These are phyloP conservation scores for Athalia cordata DNA, from an alignment of 2,888 invertebrate genomes.

Conservation along the genomic window DNA sequence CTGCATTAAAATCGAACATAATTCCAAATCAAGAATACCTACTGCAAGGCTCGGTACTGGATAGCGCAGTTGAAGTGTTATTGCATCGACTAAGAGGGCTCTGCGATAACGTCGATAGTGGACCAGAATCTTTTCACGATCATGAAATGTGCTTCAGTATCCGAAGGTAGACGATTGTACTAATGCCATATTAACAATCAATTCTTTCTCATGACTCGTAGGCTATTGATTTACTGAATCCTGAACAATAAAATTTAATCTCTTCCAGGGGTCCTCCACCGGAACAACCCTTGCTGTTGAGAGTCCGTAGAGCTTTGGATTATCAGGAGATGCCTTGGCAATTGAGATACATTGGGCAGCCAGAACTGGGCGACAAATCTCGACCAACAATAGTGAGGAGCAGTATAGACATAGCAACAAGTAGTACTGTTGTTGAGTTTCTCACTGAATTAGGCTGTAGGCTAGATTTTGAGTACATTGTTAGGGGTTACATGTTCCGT, in stretches of 20 bases:
- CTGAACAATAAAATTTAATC: not conserved
- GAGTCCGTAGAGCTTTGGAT: constrained; percentile 90
- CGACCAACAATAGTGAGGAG: constrained; percentile 93
- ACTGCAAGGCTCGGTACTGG: constrained; percentile 94
- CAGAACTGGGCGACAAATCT: constrained; percentile 91
- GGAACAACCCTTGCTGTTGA: constrained; percentile 80
- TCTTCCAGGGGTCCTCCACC: constrained; percentile 65
- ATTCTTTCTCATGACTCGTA: not conserved
- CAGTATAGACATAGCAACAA: constrained; percentile 94
- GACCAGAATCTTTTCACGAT: constrained; percentile 94
- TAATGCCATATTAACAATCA: constrained; percentile 5
- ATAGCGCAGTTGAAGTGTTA: constrained; percentile 92
- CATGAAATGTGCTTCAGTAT: constrained; percentile 93
- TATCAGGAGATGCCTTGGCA: constrained; percentile 91
- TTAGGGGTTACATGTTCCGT: constrained; percentile 94
- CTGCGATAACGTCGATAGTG: constrained; percentile 94
- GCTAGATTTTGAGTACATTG: constrained; percentile 94
- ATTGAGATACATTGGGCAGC: constrained; percentile 92
- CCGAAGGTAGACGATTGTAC: constrained; percentile 72
- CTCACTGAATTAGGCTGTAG: constrained; percentile 93
- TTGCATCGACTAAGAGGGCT: constrained; percentile 90
- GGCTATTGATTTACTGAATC: not conserved
- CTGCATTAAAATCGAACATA: constrained; percentile 88
- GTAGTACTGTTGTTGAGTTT: constrained; percentile 92
- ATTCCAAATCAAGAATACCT: constrained; percentile 96